Conservation (phyloP, 1,140 invertebrate species). For the Scaptomyza pallida region DNA sequence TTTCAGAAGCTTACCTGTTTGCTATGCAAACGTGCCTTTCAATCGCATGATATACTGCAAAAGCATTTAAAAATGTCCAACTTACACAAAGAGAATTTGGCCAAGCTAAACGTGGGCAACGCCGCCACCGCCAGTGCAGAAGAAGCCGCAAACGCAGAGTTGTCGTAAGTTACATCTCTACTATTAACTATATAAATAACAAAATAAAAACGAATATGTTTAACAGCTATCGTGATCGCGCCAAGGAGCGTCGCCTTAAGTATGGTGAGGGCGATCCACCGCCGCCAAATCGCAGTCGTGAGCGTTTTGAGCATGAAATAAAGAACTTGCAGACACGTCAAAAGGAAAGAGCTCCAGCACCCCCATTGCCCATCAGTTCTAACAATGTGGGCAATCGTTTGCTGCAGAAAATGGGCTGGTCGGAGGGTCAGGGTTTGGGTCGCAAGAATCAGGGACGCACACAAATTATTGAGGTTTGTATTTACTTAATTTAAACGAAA, state of each 20-base stretch:
- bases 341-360: slow-evolving; percentile 70
- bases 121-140: slow-evolving; percentile 14
- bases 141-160: slow-evolving; percentile 21
- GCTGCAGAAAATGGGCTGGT: slow-evolving; percentile 99
- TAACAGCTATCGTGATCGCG: slow-evolving; percentile 94
- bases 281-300: slow-evolving; percentile 89
- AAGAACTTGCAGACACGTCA: slow-evolving; percentile 62
- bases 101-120: slow-evolving; percentile 52
- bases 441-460: slow-evolving; percentile 96
- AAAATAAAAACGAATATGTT: too few species aligned
- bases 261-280: slow-evolving; percentile 94
- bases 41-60: slow-evolving; percentile 92
- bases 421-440: slow-evolving; percentile 96
- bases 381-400: slow-evolving; percentile 96
- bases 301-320: slow-evolving; percentile 87
- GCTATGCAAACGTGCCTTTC: slow-evolving; percentile 97
- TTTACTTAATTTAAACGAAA: too few species aligned
- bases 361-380: slow-evolving; percentile 88
- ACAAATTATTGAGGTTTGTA: slow-evolving; percentile 93
- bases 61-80: slow-evolving; percentile 97
- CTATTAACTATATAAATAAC: too few species aligned
- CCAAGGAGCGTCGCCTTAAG: slow-evolving; percentile 96
- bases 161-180: slow-evolving; percentile 48
- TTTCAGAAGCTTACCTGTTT: slow-evolving; percentile 96
- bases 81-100: slow-evolving; percentile 97